These are phyloP conservation scores for Drosophila truncata DNA, from an alignment of 1,140 invertebrate genomes.

Conservation along the genomic window DNA sequence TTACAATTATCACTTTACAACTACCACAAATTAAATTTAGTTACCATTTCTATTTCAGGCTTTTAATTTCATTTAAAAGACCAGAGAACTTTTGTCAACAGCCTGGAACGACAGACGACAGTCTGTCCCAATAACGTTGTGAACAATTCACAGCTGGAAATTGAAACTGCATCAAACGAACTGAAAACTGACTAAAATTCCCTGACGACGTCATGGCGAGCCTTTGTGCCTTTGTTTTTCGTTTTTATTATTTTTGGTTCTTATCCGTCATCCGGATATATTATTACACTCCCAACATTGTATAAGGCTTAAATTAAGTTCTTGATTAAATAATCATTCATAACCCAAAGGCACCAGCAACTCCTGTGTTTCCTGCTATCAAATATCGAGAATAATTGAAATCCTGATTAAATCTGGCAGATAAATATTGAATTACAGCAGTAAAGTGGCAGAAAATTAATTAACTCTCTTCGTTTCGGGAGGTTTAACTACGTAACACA, in stretches of 20 bases:
- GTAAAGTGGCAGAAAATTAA: background rate
- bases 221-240: conserved; percentile 30
- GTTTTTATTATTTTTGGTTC: background rate
- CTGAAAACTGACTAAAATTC: background rate
- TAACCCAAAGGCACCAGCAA: background rate
- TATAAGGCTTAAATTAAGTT: conserved; percentile 9
- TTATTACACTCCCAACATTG: background rate
- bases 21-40: background rate
- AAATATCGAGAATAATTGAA: conserved; percentile 2
- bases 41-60: background rate
- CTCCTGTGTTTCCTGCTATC: background rate
- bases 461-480: background rate
- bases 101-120: background rate
- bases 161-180: conserved; percentile 10
- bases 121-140: background rate
- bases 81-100: conserved; percentile 1
- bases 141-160: conserved; percentile 25
- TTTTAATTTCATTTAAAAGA: background rate
- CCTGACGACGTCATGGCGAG: conserved; percentile 27
- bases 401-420: background rate
- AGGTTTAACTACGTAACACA: background rate
- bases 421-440: conserved; percentile 6
- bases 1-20: background rate
- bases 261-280: conserved; percentile 4
- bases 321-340: conserved; percentile 7